These are phyloP conservation scores for Pseudopleuronectes americanus DNA, from an alignment of 2,797 vertebrate genomes.

Conservation along the genomic window DNA sequence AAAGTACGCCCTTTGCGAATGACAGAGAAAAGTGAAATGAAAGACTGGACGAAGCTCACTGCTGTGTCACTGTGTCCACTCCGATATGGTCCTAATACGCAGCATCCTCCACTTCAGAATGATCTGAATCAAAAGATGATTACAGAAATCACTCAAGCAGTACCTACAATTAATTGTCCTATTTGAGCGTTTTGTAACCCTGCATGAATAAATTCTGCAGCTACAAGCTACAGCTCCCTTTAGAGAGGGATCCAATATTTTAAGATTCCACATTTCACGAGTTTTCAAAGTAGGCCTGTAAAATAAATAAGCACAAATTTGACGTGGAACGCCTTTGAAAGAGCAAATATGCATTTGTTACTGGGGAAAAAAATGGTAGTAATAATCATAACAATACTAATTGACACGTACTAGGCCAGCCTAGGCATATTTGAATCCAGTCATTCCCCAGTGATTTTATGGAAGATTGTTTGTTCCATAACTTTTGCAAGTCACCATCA, in stretches of 20 bases:
- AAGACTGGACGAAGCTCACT: not conserved
- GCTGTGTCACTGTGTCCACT: not conserved
- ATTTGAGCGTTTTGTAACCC: not conserved
- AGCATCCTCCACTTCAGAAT: not conserved
- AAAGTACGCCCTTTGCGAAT: not conserved
- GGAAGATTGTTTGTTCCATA: too few species aligned
- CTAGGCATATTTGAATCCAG: too few species aligned
- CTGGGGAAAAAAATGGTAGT: not conserved
- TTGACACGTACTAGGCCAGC: too few species aligned
- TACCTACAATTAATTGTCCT: not conserved
- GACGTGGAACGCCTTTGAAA: not conserved
- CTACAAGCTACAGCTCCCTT: not conserved
- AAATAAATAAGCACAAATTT: not conserved
- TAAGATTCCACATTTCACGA: not conserved
- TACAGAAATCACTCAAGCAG: not conserved
- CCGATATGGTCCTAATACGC: not conserved
- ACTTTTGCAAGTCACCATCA: too few species aligned
- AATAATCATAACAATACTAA: too few species aligned
- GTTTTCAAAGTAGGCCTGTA: too few species aligned
- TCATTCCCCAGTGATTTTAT: too few species aligned
- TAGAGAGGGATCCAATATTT: not conserved
- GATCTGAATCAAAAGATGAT: not conserved
- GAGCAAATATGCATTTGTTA: not conserved
- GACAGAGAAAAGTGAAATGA: not conserved
- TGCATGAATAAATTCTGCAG: not conserved